A percentile compares a stretch with the other conserved stretches of the same genome.
Evolutionary conservation across 2,888 invertebrate genomes (phyloP).

Genomic region (Cantharis rufa): DNA sequence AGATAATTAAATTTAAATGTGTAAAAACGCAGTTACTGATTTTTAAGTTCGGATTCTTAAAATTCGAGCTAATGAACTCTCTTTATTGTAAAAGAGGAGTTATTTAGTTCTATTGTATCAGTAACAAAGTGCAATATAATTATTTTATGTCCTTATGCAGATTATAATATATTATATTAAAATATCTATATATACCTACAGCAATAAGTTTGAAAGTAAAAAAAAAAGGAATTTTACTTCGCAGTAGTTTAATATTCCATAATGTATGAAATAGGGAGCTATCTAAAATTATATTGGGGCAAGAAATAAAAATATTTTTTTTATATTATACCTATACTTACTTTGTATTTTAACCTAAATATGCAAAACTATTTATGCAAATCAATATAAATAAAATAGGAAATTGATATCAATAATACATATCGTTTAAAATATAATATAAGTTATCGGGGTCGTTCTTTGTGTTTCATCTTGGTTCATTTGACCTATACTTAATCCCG

Average conservation of each 20-base stretch:
- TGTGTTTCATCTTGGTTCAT: constrained; percentile 3
- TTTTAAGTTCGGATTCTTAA: background rate
- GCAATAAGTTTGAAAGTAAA: too few relatives aligned
- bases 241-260: too few relatives aligned
- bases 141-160: too few relatives aligned
- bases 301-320: background rate
- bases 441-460: constrained; percentile 15
- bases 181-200: too few relatives aligned
- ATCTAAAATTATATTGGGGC: too few relatives aligned
- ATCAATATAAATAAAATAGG: too few relatives aligned
- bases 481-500: constrained; percentile 5
- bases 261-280: too few relatives aligned
- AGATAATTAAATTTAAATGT: background rate
- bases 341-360: background rate
- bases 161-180: too few relatives aligned
- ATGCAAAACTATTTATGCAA: background rate
- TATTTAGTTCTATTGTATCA: too few relatives aligned
- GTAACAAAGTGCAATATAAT: too few relatives aligned
- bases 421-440: constrained; percentile 2
- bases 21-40: background rate
- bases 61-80: background rate
- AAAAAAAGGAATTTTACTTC: too few relatives aligned
- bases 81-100: background rate
- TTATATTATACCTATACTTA: background rate
- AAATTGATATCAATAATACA: background rate